Conservation (phyloP, 2,888 invertebrate genomes). For the Chamaedrilus cognettii region DNA sequence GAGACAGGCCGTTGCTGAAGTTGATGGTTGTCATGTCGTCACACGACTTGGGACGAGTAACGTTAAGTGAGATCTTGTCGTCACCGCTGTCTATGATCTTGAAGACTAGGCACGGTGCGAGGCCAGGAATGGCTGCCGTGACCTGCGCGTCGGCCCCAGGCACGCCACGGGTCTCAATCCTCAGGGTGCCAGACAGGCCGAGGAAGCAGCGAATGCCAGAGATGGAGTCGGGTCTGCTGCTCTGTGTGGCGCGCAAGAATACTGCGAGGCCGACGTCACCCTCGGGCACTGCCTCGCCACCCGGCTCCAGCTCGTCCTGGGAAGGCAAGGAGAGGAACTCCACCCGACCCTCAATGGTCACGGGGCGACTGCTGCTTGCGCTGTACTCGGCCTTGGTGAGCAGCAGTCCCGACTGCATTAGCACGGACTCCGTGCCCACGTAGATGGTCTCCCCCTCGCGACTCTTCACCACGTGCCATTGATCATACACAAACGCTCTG, state of each 20-base stretch:
- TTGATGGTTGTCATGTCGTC: background rate
- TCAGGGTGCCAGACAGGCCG: constrained; percentile 6
- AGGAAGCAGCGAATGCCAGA: constrained; percentile 18
- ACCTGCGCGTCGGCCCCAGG: constrained; percentile 14
- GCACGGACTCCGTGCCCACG: constrained; percentile 19
- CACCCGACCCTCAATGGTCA: constrained; percentile 15
- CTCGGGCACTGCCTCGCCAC: background rate
- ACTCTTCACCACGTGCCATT: constrained; percentile 19
- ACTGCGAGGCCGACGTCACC: constrained; percentile 17
- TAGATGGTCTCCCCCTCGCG: constrained; percentile 18
- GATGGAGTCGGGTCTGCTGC: constrained; percentile 21
- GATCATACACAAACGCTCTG: constrained; percentile 7
- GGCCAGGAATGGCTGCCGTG: constrained; percentile 11
- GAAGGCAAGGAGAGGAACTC: constrained; percentile 4
- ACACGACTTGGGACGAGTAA: constrained; percentile 9
- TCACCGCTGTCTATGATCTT: constrained; percentile 14
- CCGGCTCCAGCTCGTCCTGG: constrained; percentile 1
- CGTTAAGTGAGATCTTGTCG: constrained; percentile 1
- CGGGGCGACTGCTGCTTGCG: background rate
- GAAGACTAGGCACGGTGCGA: constrained; percentile 17
- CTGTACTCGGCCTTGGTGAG: constrained; percentile 13
- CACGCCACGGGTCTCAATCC: constrained; percentile 15
- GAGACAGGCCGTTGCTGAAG: background rate
- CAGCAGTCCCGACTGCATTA: constrained; percentile 16
- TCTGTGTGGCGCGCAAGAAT: constrained; percentile 18